Base-by-base conservation (phyloP, 1,140 invertebrate species). In the Dryas iulia region DNA sequence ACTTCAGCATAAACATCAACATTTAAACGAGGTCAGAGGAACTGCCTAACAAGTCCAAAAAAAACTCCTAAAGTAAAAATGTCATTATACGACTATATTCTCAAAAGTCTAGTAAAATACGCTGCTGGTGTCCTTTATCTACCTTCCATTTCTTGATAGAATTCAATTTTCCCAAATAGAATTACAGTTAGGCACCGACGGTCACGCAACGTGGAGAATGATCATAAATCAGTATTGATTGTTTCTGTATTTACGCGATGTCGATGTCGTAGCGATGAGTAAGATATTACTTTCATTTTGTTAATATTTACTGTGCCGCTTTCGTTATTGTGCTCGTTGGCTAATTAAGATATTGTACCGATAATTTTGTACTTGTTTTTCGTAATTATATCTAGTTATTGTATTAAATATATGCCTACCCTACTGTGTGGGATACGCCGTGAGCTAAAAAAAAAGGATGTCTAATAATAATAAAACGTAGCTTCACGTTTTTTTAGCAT, bases 161-260 rank as follows among this genome's bases (percentile, higher is more conserved):
- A 35, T 56, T 23, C 23, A 64, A n/a, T 64, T 64, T 30, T 31
- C 31, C 18, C 31, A 12, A 56, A 64, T 23, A 31, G 28, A 64
- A 33, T 25, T 31, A 64, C 52, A 3, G 52, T 64, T 18, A n/a
- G n/a, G n/a, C n/a, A 28, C 23, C 10, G 52, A 23, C 53, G 28
- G 52, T 64, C 61, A 56, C 61, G 52, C 61, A n/a, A 56, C 6
- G 23, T 28, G 26, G 7, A 33, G n/a, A 21, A 18, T 21, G 52
- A 18, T 56, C 61, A 56, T 64, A 56, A 64, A 64, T 56, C 61
- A 56, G 21, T 23, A 64, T 64, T 11, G 61, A 33, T 54, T 54
- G 26, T 64, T 64, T 35, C 8, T 8, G 2, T 47, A 18, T 47
- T 21, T 7, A 47, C 52, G 47, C 61, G n/a, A 53, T 64, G 30